Evolutionary conservation across 2,888 invertebrate genomes (phyloP).

Genomic region (Cyaniris semiargus): DNA sequence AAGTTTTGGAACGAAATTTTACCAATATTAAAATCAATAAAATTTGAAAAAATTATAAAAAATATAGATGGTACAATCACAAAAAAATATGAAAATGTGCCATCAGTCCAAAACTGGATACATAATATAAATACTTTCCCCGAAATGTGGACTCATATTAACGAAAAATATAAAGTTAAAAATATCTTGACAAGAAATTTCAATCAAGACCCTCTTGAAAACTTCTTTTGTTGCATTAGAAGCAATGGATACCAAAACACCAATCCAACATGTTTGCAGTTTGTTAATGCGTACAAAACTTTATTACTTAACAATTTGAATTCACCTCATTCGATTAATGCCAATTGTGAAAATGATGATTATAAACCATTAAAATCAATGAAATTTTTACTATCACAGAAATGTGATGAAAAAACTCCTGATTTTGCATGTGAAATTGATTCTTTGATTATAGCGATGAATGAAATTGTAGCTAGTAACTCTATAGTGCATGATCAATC

Average conservation of each 20-base stretch:
- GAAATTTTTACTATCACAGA: slow-evolving; percentile 3
- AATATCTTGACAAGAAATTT: slow-evolving; percentile 17
- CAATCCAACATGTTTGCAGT: slow-evolving; percentile 21
- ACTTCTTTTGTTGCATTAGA: slow-evolving; percentile 7
- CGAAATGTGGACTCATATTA: not conserved
- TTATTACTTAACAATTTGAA: not conserved
- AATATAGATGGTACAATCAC: not conserved
- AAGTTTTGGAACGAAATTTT: slow-evolving; percentile 35
- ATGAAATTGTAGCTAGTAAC: not conserved
- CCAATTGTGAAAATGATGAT: slow-evolving; percentile 29
- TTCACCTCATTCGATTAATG: slow-evolving; percentile 22
- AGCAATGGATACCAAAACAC: not conserved
- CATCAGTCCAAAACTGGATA: slow-evolving; percentile 35
- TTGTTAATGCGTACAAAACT: slow-evolving; percentile 8
- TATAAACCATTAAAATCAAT: slow-evolving; percentile 18
- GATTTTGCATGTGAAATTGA: slow-evolving; percentile 29
- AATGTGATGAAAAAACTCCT: not conserved
- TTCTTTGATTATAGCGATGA: slow-evolving; percentile 12
- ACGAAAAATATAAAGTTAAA: not conserved
- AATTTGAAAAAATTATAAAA: slow-evolving; percentile 9
- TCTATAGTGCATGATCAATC: not conserved
- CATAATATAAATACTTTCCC: slow-evolving; percentile 15
- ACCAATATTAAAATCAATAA: slow-evolving; percentile 33
- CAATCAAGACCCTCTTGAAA: slow-evolving; percentile 27
- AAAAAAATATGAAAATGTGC: slow-evolving; percentile 30